phyloP scores from a whole-genome alignment of 2,888 invertebrate species.

The Drosophila maculinotata region DNA sequence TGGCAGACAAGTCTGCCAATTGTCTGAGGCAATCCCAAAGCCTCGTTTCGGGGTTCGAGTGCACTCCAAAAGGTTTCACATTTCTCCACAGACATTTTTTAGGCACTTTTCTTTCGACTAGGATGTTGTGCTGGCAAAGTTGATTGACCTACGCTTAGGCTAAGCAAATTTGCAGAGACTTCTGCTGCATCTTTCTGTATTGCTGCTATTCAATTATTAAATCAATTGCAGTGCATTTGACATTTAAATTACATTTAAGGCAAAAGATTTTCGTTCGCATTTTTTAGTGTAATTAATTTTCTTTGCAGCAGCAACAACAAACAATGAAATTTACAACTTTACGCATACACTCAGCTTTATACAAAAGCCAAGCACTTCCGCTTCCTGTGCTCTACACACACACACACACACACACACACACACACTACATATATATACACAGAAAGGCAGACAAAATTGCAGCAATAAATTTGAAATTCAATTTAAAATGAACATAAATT shows the following conservation, averaged over 20 bases:
- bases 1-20: slow-evolving; percentile 64
- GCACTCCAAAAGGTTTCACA: slow-evolving; percentile 31
- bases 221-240: slow-evolving; percentile 37
- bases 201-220: slow-evolving; percentile 38
- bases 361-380: slow-evolving; percentile 75
- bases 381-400: slow-evolving; percentile 54
- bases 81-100: slow-evolving; percentile 5
- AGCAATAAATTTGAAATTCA: slow-evolving; percentile 85
- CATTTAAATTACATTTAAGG: slow-evolving; percentile 49
- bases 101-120: slow-evolving; percentile 19
- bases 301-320: slow-evolving; percentile 43
- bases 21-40: slow-evolving; percentile 50
- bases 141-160: slow-evolving; percentile 66
- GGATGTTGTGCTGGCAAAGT: slow-evolving; percentile 34
- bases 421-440: slow-evolving; percentile 13
- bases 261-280: slow-evolving; percentile 34
- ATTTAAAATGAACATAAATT: slow-evolving; percentile 85
- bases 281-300: slow-evolving; percentile 76
- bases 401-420: slow-evolving; percentile 28
- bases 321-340: slow-evolving; percentile 77
- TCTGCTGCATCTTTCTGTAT: neutral
- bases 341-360: slow-evolving; percentile 32
- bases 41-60: slow-evolving; percentile 7
- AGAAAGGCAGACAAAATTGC: slow-evolving; percentile 72
- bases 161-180: slow-evolving; percentile 30